phyloP scores from a whole-genome alignment of 2,797 vertebrate genomes.

The Threskiornis aethiopicus region DNA sequence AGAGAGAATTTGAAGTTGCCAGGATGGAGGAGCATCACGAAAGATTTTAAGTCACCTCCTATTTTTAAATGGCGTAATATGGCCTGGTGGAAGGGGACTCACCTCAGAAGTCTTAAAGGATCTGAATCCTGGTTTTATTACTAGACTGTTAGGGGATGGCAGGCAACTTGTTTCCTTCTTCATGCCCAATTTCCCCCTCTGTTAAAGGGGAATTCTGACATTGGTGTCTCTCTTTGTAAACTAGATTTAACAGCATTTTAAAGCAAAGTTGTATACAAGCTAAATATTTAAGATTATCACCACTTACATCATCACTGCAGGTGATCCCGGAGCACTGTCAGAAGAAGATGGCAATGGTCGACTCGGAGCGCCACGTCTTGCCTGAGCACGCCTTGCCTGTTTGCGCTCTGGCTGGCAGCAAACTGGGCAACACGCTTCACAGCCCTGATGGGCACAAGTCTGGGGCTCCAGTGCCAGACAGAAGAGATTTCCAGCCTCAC shows the following conservation, averaged over 20 bases:
- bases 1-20: not conserved
- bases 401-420: not conserved
- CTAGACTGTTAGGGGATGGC: not conserved
- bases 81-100: not conserved
- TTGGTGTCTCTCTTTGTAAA: not conserved
- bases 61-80: not conserved
- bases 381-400: not conserved
- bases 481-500: not conserved
- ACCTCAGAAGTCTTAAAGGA: not conserved
- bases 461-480: not conserved
- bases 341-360: not conserved
- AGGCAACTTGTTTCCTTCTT: not conserved
- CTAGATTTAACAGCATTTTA: not conserved
- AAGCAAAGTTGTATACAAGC: not conserved
- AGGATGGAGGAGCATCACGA: not conserved
- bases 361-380: accelerated
- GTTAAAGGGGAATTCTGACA: not conserved
- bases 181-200: not conserved
- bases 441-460: not conserved
- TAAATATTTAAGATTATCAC: not conserved
- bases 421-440: accelerated
- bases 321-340: accelerated
- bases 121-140: not conserved
- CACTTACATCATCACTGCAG: not conserved
- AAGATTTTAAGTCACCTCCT: not conserved